These are phyloP conservation scores for Hemichromis elongatus DNA, from an alignment of 2,113 vertebrate genomes.

Conservation along the genomic window DNA sequence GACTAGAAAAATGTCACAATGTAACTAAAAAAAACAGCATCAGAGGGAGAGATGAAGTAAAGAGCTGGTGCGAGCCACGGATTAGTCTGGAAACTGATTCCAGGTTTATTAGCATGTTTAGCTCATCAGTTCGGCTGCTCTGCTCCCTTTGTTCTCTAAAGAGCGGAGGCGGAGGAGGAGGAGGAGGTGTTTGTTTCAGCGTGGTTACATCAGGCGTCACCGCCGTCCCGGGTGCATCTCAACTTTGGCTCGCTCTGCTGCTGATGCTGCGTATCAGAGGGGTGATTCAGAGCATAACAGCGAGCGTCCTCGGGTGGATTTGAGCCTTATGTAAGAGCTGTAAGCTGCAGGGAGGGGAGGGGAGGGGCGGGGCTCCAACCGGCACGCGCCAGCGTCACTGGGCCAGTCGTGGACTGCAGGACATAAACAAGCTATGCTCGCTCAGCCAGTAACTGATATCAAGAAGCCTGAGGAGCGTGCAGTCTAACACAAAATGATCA, in stretches of 20 bases:
- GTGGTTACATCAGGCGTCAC: conserved; percentile 1
- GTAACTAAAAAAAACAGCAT: background rate
- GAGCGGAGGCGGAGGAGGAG: background rate
- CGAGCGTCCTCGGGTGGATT: conserved; percentile 1
- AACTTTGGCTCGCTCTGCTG: background rate
- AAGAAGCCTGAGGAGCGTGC: background rate
- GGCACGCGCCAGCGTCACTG: background rate
- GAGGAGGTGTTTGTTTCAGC: conserved; percentile 2
- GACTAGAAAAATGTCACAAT: background rate
- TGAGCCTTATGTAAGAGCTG: conserved; percentile 28
- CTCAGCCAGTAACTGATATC: background rate
- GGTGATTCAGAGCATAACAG: background rate
- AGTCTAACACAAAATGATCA: background rate
- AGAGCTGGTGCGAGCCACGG: background rate
- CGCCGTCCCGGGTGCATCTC: background rate
- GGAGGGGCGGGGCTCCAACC: background rate
- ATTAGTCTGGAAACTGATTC: background rate
- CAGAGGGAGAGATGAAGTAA: background rate
- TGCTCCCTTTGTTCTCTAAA: conserved; percentile 6
- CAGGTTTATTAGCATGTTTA: conserved; percentile 3
- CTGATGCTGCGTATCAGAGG: background rate
- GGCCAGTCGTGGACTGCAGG: background rate
- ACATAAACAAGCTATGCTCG: background rate
- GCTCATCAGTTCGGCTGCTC: background rate
- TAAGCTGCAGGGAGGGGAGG: background rate